phyloP scores from a whole-genome alignment of 37 sponge, comb jelly and placozoan genomes.

The Crambe crambe region DNA sequence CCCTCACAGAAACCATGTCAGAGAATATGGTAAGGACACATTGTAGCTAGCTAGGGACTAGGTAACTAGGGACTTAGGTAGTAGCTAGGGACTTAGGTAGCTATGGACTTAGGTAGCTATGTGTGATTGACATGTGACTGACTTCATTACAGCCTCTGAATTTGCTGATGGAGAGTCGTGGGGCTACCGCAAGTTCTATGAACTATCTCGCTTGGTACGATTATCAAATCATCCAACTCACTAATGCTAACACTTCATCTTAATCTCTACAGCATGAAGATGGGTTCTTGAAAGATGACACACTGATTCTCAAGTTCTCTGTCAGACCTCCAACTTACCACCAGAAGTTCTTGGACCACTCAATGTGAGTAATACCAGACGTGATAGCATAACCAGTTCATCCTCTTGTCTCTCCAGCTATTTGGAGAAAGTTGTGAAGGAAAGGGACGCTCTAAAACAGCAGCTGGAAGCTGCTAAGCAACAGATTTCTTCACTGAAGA shows the following conservation, averaged over 20 bases:
- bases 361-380: constrained; percentile 35
- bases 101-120: too few species aligned
- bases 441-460: constrained; percentile 6
- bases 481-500: not conserved
- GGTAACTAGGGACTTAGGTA: not conserved
- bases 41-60: not conserved
- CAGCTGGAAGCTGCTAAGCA: constrained; percentile 2
- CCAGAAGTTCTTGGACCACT: constrained; percentile 74
- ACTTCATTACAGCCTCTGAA: constrained; percentile 66
- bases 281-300: constrained; percentile 79
- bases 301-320: constrained; percentile 69
- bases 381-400: not conserved
- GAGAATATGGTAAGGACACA: constrained; percentile 60
- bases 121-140: not conserved
- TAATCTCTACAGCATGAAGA: constrained; percentile 33
- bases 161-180: constrained; percentile 94
- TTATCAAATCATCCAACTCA: not conserved
- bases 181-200: constrained; percentile 94
- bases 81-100: too few species aligned
- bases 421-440: constrained; percentile 7
- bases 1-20: constrained; percentile 43
- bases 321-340: constrained; percentile 75
- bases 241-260: not conserved
- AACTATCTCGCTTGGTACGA: constrained; percentile 73
- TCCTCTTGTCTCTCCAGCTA: constrained; percentile 4